A percentile compares a stretch with the other conserved stretches of the same genome.
These are phyloP conservation scores for Actias luna DNA, from an alignment of 2,888 invertebrate species.

Conservation along the genomic window DNA sequence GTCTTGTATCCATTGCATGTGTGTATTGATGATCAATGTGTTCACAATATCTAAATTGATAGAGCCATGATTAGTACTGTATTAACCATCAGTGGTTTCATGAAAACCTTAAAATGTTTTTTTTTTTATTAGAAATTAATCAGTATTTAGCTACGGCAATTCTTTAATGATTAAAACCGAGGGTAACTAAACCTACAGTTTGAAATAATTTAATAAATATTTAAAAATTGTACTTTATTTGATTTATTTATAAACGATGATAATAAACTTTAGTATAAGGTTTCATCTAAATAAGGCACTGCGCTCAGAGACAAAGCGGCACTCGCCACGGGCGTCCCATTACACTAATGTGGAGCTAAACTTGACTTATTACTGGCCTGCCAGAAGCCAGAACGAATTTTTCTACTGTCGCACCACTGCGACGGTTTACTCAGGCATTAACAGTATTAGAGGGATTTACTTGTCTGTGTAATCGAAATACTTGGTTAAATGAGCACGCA, in stretches of 20 bases:
- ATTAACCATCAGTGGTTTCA: too few relatives aligned
- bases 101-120: too few relatives aligned
- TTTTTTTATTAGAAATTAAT: not conserved
- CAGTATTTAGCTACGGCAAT: not conserved
- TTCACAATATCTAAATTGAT: too few relatives aligned
- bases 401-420: constrained; percentile 51
- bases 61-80: too few relatives aligned
- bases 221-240: not conserved
- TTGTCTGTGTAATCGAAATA: constrained; percentile 61
- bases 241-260: not conserved
- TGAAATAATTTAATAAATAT: not conserved
- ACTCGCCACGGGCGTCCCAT: constrained; percentile 54
- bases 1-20: too few relatives aligned
- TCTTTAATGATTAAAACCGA: not conserved
- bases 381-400: constrained; percentile 61
- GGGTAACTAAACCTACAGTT: not conserved
- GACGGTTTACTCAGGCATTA: constrained; percentile 52
- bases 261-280: constrained; percentile 14
- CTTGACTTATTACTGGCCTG: constrained; percentile 71
- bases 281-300: constrained; percentile 37
- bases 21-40: too few relatives aligned
- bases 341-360: constrained; percentile 71
- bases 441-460: constrained; percentile 55
- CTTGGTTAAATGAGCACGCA: constrained; percentile 38
- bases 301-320: constrained; percentile 52